Evolutionary conservation across 2,888 invertebrate species (phyloP).

Genomic region (Dioctria rufipes): DNA sequence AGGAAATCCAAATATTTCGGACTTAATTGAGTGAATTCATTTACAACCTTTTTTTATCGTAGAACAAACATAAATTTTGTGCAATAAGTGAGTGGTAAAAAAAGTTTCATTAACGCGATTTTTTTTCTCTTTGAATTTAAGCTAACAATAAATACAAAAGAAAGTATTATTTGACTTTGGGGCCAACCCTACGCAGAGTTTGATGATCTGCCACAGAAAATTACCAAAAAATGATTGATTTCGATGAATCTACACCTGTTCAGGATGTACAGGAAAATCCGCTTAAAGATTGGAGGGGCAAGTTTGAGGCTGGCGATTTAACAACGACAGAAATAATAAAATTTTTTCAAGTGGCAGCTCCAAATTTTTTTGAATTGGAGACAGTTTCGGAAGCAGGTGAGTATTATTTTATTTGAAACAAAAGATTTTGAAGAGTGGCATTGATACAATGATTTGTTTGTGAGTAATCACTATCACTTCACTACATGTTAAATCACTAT

Average conservation of each 20-base stretch:
- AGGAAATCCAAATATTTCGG: slow-evolving; percentile 5
- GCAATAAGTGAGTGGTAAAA: slow-evolving; percentile 7
- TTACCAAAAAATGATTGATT: slow-evolving; percentile 54
- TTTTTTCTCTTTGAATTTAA: slow-evolving; percentile 4
- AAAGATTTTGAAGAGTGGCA: neutral
- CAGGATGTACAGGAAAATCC: slow-evolving; percentile 60
- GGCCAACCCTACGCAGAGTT: neutral
- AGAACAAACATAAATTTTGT: neutral
- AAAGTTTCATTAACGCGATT: neutral
- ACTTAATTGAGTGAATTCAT: neutral
- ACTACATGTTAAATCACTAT: slow-evolving; percentile 24
- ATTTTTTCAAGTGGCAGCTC: slow-evolving; percentile 68
- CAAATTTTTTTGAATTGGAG: slow-evolving; percentile 69
- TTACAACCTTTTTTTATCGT: slow-evolving; percentile 24
- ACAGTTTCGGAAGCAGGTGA: slow-evolving; percentile 68
- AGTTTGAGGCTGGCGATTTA: slow-evolving; percentile 68
- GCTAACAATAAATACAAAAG: neutral
- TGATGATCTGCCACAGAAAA: neutral
- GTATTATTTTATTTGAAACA: slow-evolving; percentile 55
- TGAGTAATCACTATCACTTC: slow-evolving; percentile 14
- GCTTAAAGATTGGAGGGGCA: slow-evolving; percentile 70
- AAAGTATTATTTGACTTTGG: no score
- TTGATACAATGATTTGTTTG: neutral
- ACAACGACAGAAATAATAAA: slow-evolving; percentile 67
- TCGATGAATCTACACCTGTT: slow-evolving; percentile 52